These are phyloP conservation scores for Ophonus ardosiacus DNA, from an alignment of 2,888 invertebrate genomes.

Conservation along the genomic window DNA sequence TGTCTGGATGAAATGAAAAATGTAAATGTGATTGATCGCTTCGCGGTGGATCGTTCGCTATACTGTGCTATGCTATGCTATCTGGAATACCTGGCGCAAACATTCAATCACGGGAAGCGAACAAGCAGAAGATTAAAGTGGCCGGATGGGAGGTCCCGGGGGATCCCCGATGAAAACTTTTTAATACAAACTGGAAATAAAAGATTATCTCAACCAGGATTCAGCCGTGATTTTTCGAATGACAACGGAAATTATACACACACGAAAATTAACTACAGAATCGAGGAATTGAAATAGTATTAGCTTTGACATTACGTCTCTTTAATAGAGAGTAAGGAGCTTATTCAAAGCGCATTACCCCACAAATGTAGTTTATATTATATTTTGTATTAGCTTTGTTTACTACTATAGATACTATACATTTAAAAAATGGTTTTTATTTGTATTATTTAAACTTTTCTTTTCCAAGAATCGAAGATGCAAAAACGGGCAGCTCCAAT, in stretches of 20 bases:
- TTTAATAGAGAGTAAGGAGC: not conserved
- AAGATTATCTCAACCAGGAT: constrained; percentile 56
- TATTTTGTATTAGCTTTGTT: not conserved
- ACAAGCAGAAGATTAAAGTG: constrained; percentile 61
- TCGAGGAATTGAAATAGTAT: constrained; percentile 5
- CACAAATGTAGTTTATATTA: not conserved
- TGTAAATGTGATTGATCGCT: constrained; percentile 43
- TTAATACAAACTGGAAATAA: constrained; percentile 62
- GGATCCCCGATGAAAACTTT: constrained; percentile 60
- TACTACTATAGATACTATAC: not conserved
- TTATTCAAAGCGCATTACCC: not conserved
- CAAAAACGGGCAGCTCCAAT: too few species aligned
- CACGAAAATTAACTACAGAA: constrained; percentile 1
- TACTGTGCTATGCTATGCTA: not conserved
- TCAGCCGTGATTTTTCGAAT: constrained; percentile 55
- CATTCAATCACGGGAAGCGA: constrained; percentile 61
- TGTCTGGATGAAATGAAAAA: constrained; percentile 48
- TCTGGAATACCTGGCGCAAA: constrained; percentile 43
- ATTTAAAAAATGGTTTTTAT: not conserved
- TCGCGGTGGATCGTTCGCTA: not conserved
- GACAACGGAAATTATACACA: constrained; percentile 47
- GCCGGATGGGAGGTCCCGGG: constrained; percentile 43
- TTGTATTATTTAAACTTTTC: not conserved
- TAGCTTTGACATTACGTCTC: not conserved
- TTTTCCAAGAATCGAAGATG: not conserved